These are phyloP conservation scores for Perognathus longimembris DNA, from an alignment of 2,113 vertebrate genomes.

Conservation along the genomic window DNA sequence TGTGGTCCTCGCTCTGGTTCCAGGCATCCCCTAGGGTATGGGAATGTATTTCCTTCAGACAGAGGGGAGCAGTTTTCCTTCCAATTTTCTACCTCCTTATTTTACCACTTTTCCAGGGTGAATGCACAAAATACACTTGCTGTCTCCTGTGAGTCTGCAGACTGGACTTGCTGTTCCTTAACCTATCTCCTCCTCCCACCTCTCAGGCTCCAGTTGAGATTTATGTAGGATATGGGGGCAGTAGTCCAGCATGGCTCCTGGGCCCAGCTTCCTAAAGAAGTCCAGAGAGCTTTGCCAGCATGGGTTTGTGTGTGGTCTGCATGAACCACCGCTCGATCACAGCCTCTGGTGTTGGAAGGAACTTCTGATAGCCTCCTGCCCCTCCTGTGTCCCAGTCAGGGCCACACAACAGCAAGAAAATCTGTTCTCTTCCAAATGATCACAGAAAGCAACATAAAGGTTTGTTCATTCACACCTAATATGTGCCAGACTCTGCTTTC, in stretches of 20 bases:
- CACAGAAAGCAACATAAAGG: neutral
- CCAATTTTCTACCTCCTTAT: neutral
- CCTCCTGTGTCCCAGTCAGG: neutral
- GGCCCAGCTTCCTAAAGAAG: neutral
- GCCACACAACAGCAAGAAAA: neutral
- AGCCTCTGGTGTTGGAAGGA: neutral
- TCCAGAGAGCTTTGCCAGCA: neutral
- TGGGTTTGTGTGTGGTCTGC: fast-evolving
- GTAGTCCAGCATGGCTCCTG: neutral
- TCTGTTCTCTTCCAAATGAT: neutral
- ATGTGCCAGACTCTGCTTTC: neutral
- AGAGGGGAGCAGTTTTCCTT: neutral
- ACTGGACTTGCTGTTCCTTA: neutral
- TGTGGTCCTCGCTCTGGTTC: neutral
- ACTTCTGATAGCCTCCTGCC: neutral
- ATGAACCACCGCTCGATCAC: neutral
- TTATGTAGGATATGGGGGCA: neutral
- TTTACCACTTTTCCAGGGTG: neutral
- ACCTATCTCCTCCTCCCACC: neutral
- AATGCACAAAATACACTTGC: neutral
- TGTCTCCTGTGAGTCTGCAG: neutral
- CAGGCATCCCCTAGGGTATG: neutral
- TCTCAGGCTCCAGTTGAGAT: neutral
- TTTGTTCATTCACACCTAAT: neutral
- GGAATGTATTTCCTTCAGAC: neutral